phyloP scores from a whole-genome alignment of 2,113 vertebrate species.

The Trematocara macrostoma region DNA sequence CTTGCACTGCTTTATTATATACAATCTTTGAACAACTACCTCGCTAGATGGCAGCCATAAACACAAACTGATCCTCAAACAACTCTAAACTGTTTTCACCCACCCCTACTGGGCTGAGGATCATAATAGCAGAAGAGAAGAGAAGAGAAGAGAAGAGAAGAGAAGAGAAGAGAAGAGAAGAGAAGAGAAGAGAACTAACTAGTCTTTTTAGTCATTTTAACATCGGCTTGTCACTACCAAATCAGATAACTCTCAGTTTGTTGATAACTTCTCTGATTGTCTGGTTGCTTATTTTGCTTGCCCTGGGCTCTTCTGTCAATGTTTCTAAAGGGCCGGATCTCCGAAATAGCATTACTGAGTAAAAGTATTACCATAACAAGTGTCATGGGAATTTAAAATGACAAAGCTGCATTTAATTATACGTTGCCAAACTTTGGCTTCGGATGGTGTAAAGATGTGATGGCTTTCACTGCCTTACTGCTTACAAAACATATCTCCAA shows the following conservation, averaged over 20 bases:
- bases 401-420: neutral
- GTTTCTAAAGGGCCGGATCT: neutral
- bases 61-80: constrained; percentile 43
- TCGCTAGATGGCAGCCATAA: constrained; percentile 36
- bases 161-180: neutral
- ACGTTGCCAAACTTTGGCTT: neutral
- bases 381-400: neutral
- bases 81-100: constrained; percentile 26
- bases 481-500: neutral
- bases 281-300: neutral
- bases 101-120: neutral
- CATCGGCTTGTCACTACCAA: neutral
- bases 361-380: neutral
- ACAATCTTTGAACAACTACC: constrained; percentile 32
- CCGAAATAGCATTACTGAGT: neutral
- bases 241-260: neutral
- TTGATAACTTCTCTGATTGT: neutral
- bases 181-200: neutral
- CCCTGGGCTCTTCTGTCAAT: neutral
- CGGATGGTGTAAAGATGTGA: neutral
- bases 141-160: neutral
- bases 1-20: constrained; percentile 39
- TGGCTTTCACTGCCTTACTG: neutral
- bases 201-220: neutral
- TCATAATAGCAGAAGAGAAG: neutral